Percentiles rank a stretch among this genome's conserved stretches.
phyloP scores from a whole-genome alignment of 2,113 vertebrate genomes.

The Ameiurus melas region DNA sequence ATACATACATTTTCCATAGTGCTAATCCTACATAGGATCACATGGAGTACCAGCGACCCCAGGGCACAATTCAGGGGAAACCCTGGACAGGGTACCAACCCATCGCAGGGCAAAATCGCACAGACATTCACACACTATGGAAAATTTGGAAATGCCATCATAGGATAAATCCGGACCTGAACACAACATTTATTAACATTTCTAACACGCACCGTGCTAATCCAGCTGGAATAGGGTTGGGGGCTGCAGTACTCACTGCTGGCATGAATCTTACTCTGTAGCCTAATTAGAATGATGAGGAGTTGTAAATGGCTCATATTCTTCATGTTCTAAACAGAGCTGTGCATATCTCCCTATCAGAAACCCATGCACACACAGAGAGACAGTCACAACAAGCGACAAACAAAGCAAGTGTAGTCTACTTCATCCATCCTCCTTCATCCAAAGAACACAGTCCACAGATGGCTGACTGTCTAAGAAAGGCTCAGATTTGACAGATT shows the following conservation, averaged over 20 bases:
- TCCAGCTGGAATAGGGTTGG: background rate
- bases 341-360: conserved; percentile 1
- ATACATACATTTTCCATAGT: too few species aligned
- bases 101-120: too few species aligned
- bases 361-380: conserved; percentile 25
- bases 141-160: too few species aligned
- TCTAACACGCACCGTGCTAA: background rate
- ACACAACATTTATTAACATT: background rate
- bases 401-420: conserved; percentile 12
- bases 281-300: conserved; percentile 36
- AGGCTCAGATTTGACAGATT: conserved; percentile 35
- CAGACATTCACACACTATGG: too few species aligned
- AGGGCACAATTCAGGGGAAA: too few species aligned
- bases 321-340: conserved; percentile 23
- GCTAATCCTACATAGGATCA: too few species aligned
- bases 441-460: conserved; percentile 39
- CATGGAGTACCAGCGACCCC: too few species aligned
- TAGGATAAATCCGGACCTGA: background rate
- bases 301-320: conserved; percentile 14
- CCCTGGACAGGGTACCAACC: too few species aligned
- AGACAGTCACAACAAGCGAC: conserved; percentile 9
- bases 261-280: conserved; percentile 9
- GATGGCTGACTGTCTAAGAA: conserved; percentile 44
- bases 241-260: background rate
- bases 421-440: conserved; percentile 23